Base-by-base conservation (phyloP, 1,140 invertebrate genomes). In the Dendrolimus punctatus region DNA sequence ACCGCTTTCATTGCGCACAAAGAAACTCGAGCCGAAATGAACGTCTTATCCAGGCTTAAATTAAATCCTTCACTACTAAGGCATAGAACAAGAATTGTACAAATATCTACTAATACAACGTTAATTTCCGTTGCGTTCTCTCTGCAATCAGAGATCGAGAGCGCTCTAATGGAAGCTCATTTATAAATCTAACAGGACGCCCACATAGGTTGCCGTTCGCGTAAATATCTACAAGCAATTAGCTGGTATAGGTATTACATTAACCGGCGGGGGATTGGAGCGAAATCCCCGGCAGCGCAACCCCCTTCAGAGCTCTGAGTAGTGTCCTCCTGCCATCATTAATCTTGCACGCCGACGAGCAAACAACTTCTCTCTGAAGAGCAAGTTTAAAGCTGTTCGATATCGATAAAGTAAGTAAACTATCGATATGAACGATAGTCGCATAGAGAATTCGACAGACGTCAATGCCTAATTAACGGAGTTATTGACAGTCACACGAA, bases 281-380 rank as follows among this genome's bases (percentile, higher is more conserved):
- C 55, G 46, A 68, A 71, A 67, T 69, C 67, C 62, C 47, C 52
- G 42, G 48, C 40, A 46, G 40, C 37, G 53, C 23, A 39, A 39
- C 52, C 55, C 48, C 57, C 59, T 52, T 40, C 58, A 48, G 46
- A 6, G 6, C 39, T 56, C 61, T 68, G 54, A 60, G 51, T 68
- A 66, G 58, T 69, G 65, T 77, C 70, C 58, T 77, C 68, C 62
- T 58, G 65, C 54, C 52, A 71, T 74, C 73, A 80, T 84, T 84
- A 84, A 84, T 84, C 76, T 81, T 80, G 59, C 59, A 66, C 65
- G 68, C 64, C 55, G 64, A 56, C 55, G 61, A 66, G 71, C 72
- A 80, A 79, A 84, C 80, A 76, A 53, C 65, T 53, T 58, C 63
- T 62, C 71, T 66, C 51, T 7, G 39, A 53, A 53, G 55, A 71